Evolutionary conservation across 2,888 invertebrate genomes (phyloP).

Genomic region (Pristionchus arcanus): DNA sequence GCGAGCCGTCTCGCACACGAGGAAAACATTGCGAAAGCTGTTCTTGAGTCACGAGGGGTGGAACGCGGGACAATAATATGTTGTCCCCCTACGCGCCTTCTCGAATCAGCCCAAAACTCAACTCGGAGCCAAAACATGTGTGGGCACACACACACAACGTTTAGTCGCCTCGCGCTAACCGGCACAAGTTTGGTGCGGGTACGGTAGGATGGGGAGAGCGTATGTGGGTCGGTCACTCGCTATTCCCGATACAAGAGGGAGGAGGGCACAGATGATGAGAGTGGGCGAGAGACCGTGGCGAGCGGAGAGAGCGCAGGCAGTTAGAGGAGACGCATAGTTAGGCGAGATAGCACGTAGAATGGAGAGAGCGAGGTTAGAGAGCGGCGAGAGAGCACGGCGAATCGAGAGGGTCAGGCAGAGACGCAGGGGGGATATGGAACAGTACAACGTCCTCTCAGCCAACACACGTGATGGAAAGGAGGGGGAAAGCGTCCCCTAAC

Average conservation of each 20-base stretch:
- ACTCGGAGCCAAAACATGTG: background rate
- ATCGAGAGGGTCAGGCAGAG: background rate
- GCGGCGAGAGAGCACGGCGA: conserved; percentile 32
- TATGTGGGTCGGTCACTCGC: conserved; percentile 46
- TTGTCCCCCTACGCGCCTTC: background rate
- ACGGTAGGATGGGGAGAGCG: conserved; percentile 4
- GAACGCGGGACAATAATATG: background rate
- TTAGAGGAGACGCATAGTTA: conserved; percentile 37
- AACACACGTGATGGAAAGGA: conserved; percentile 30
- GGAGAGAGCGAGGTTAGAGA: background rate
- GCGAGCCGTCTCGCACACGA: background rate
- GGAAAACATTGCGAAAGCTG: background rate
- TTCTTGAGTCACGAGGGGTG: conserved; percentile 1
- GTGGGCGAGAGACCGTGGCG: conserved; percentile 9
- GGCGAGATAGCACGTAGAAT: background rate
- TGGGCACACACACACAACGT: background rate
- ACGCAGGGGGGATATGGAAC: conserved; percentile 24
- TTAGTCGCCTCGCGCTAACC: background rate
- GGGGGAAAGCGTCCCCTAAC: conserved; percentile 2
- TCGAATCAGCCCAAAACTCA: background rate
- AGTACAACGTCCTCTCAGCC: conserved; percentile 47
- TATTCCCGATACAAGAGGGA: conserved; percentile 29
- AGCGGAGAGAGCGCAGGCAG: conserved; percentile 6
- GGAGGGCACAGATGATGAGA: background rate
- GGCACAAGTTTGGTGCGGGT: background rate